Evolutionary conservation across 2,888 invertebrate genomes (phyloP), one percentile per base, ranked within the genome.

Genomic region (Napeogenes sylphis): DNA sequence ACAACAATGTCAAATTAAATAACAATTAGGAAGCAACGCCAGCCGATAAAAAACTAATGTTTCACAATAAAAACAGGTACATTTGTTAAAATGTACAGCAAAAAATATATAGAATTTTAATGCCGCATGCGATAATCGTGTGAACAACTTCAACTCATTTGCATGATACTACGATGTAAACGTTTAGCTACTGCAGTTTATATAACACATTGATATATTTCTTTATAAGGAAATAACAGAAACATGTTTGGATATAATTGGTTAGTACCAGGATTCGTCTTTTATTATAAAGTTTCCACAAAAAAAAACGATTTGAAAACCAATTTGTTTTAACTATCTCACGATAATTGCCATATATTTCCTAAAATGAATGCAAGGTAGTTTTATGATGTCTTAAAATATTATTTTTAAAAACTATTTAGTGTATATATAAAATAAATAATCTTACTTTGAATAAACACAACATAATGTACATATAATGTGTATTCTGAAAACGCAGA

Each of bases 51-150:
- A 68, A 68, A 67, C 56, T 32, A 53, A 64, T 58, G 47, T 54
- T 64, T 56, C 56, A 56, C 55, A 57, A 65, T 60, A 55, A 70
- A 69, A 62, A 66, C 60, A 59, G 38, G 82, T 79, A 75, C 75
- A 51, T 85, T 80, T 78, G 80, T 80, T 75, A 74, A 72, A 70
- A 73, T 70, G 71, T 75, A 75, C 79, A 80, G 79, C 85, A 87
- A 88, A 87, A 82, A 79, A 73, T 73, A 71, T 69, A 83, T 76
- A 79, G 78, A 80, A 84, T 85, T 82, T 82, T 82, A 89, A 87
- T 87, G 79, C 75, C 68, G 78, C 71, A 73, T 83, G 79, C 81
- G 80, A 82, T 84, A 85, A 82, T 78, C 77, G 72, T 73, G 73
- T 71, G 77, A 78, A 76, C 70, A 75, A 73, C 77, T 80, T 73